These are phyloP conservation scores for Phalacrocorax pelagicus DNA, from an alignment of 2,113 vertebrate genomes.

Conservation along the genomic window DNA sequence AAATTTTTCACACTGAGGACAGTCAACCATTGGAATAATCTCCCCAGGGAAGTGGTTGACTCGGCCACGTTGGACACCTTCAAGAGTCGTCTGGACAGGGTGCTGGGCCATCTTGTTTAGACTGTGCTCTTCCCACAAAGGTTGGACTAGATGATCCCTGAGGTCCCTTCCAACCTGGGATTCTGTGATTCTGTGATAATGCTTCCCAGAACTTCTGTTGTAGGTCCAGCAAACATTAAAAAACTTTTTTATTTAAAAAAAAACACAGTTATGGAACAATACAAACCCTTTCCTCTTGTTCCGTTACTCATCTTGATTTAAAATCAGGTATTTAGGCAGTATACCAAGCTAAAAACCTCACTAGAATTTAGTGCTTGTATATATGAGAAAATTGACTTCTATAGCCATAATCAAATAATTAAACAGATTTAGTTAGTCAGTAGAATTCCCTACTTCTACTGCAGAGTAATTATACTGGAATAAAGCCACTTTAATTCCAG, in stretches of 20 bases:
- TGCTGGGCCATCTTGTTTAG: too few relatives aligned
- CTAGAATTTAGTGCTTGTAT: neutral
- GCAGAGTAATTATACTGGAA: conserved; percentile 20
- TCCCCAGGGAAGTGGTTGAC: too few relatives aligned
- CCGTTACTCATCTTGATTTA: neutral
- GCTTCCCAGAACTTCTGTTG: neutral
- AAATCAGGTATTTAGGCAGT: neutral
- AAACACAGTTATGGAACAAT: neutral
- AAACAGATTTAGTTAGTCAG: conserved; percentile 1
- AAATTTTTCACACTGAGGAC: too few relatives aligned
- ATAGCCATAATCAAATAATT: conserved; percentile 4
- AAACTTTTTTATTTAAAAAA: neutral
- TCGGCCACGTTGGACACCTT: too few relatives aligned
- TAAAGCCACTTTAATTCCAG: conserved; percentile 25
- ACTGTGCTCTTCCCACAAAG: too few relatives aligned
- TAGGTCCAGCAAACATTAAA: neutral
- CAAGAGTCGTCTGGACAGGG: too few relatives aligned
- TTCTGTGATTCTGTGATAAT: neutral
- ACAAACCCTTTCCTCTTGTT: neutral
- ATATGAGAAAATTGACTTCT: neutral
- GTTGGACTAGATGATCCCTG: too few relatives aligned
- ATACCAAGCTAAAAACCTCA: neutral
- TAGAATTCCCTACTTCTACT: neutral
- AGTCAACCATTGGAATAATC: too few relatives aligned
- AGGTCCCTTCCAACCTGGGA: too few relatives aligned